Conservation (phyloP, 2,113 vertebrate species). For the Tragelaphus buxtoni region DNA sequence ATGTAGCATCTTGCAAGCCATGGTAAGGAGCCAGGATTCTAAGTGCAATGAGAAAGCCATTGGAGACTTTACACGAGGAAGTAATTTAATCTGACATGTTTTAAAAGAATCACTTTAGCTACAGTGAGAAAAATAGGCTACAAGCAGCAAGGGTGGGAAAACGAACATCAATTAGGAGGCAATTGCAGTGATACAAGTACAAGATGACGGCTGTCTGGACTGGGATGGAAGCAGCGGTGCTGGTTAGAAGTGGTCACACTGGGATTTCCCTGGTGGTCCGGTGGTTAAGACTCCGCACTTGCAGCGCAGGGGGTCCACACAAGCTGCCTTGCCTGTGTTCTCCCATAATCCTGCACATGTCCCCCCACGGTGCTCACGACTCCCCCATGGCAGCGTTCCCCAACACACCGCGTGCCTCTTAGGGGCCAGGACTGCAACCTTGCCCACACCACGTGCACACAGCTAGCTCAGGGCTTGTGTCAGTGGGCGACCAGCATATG, state of each 20-base stretch:
- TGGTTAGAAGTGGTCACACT: not conserved
- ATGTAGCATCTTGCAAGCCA: not conserved
- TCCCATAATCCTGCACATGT: not conserved
- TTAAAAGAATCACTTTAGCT: slow-evolving; percentile 19
- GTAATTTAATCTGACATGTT: not conserved
- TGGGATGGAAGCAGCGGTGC: not conserved
- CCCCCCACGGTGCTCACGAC: not conserved
- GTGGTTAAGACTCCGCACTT: not conserved
- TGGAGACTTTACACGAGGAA: not conserved
- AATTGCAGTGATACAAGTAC: not conserved
- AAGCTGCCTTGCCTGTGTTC: not conserved
- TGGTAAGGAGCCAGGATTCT: not conserved
- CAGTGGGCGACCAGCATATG: not conserved
- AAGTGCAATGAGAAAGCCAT: not conserved
- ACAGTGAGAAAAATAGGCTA: not conserved
- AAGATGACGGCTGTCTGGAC: not conserved
- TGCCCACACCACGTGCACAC: not conserved
- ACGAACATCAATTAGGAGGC: not conserved
- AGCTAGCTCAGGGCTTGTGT: not conserved
- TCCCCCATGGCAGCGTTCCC: not conserved
- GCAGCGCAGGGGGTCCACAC: not conserved
- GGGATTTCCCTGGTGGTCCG: not conserved
- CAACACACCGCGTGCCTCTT: no score
- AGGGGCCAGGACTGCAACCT: not conserved
- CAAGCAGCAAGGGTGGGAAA: not conserved